Base-by-base conservation (phyloP, 2,888 invertebrate species). In the Sussaba pulchella region DNA sequence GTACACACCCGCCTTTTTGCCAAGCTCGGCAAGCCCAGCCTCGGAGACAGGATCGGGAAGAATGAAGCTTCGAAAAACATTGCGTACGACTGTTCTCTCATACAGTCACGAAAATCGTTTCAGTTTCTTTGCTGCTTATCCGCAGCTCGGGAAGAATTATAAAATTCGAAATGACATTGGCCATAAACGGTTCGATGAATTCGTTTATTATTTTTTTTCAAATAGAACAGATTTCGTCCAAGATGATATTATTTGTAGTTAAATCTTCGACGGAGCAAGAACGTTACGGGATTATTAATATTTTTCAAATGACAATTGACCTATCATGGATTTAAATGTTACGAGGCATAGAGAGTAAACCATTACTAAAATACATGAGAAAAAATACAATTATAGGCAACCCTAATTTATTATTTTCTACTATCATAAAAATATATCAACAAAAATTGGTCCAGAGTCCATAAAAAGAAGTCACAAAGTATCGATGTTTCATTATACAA, bases 1-100 rank as follows among this genome's bases (percentile, higher is more conserved):
- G 61, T 39, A 57, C 36, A 41, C 57, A 39, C 24, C 41, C 74
- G 74, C 64, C 70, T 70, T 79, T 74, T 47, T 59, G 64, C n/a
- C 63, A 69, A 61, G 12, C 39, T 45, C 39, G n/a, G 31, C 24
- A 24, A 39, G 61, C 50, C 70, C 70, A 14, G 24, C 57, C 54
- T 21, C 50, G 64, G 41, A 52, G 69, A 73, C 47, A 41, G 52
- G 45, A 77, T 57, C 69, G 36, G 57, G 31, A 74, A 39, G 52
- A 1, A 21, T 36, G 9, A 10, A 43, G 14, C 67, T 66, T 66
- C 45, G 9, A 52, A 61, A 77, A 67, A 59, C 21, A 69, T 47
- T 70, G 52, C 61, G 24, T 70, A 50, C 69, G 64, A 74, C 17
- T 69, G 47, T 39, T 61, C 45, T n/a, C 24, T 17, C 41, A n/a